phyloP scores from a whole-genome alignment of 1,140 invertebrate species.

The Drosophila mauritiana region DNA sequence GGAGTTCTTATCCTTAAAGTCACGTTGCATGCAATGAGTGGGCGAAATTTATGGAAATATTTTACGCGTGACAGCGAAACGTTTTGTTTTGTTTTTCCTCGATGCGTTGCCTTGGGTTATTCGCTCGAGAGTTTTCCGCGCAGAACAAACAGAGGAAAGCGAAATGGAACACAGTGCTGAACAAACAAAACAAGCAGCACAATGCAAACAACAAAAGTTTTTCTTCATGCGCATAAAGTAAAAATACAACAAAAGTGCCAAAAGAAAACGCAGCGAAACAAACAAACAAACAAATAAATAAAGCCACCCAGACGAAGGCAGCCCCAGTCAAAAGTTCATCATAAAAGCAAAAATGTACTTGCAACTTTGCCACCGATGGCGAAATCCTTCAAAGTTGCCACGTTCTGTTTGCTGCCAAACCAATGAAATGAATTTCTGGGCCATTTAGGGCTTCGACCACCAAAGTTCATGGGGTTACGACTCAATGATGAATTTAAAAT shows the following conservation, averaged over 20 bases:
- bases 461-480: constrained; percentile 11
- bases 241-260: constrained; percentile 1
- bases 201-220: constrained; percentile 59
- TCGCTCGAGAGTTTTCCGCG: constrained; percentile 61
- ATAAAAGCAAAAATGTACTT: constrained; percentile 49
- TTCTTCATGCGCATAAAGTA: constrained; percentile 35
- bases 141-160: constrained; percentile 65
- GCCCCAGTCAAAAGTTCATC: constrained; percentile 45
- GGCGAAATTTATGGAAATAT: constrained; percentile 72
- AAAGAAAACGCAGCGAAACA: constrained; percentile 34
- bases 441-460: constrained; percentile 41
- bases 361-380: constrained; percentile 38
- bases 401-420: constrained; percentile 33
- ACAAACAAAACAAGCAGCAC: constrained; percentile 58
- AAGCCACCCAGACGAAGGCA: constrained; percentile 35
- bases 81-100: constrained; percentile 58
- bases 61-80: constrained; percentile 74
- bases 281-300: constrained; percentile 63
- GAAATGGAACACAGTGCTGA: constrained; percentile 58
- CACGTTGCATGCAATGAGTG: constrained; percentile 70
- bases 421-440: constrained; percentile 40
- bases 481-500: not conserved
- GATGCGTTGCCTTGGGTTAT: constrained; percentile 58
- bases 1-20: constrained; percentile 42
- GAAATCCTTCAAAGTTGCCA: constrained; percentile 47